Conservation (phyloP, 2,888 invertebrate genomes). For the Theristus sp. region DNA sequence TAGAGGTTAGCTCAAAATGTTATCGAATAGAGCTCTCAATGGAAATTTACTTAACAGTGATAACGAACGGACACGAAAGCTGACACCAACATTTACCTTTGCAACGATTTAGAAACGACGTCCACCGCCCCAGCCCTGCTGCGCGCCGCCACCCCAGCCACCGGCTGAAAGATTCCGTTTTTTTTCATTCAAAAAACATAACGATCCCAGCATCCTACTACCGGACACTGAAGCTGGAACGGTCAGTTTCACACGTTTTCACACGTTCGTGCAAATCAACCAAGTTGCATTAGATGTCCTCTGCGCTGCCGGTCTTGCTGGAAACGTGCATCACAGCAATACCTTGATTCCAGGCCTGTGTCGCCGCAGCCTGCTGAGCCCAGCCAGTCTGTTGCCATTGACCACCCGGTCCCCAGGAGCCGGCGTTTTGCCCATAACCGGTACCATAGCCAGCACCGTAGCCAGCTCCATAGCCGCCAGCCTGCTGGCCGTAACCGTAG, state of each 20-base stretch:
- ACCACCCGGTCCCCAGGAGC: background rate
- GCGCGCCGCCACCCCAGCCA: background rate
- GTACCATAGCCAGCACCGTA: conserved; percentile 6
- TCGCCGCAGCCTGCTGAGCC: no score
- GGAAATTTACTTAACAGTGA: background rate
- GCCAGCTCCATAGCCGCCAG: background rate
- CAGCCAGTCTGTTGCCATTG: background rate
- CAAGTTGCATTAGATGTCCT: background rate
- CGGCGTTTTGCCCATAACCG: background rate
- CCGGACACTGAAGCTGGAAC: no score
- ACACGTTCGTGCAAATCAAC: background rate
- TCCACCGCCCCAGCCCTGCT: background rate
- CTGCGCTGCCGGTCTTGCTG: background rate
- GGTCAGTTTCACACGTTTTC: background rate
- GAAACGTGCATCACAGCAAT: no score
- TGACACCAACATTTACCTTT: background rate
- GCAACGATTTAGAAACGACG: background rate
- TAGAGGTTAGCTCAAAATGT: no score
- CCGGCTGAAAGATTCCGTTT: no score
- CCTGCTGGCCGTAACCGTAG: background rate
- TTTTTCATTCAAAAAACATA: no score
- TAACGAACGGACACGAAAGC: background rate
- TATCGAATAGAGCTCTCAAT: no score
- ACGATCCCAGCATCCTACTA: no score
- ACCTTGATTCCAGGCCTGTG: no score